Evolutionary conservation across 2,113 vertebrate genomes (phyloP), one percentile per base, ranked within the genome.

Genomic region (Calypte anna): DNA sequence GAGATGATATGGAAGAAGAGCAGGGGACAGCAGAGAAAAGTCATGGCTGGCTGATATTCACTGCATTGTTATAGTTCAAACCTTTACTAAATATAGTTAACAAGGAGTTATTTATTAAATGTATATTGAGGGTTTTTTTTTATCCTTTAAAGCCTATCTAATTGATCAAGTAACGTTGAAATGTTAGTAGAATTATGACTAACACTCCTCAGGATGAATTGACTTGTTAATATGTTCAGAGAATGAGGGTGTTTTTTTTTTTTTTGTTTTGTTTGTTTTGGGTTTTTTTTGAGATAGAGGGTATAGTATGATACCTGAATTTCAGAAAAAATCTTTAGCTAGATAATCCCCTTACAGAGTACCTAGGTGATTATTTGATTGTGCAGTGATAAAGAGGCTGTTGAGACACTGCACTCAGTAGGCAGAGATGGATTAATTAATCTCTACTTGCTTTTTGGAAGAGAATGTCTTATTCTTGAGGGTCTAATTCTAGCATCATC

Each of bases 401-500:
- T 66, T 0, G 3, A 79, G 76, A 88, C 28, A 53, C 38, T 62
- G 50, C 44, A 31, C 13, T 86, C 33, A 43, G 44, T 72, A 84
- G 69, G 33, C 77, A 86, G 62, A 68, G 58, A 89, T 23, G 24
- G 30, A 94, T 84, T 92, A 89, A 92, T 93, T 93, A 76, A 44
- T 89, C 74, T 38, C 83, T 82, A 6, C 23, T 79, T 87, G 58
- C 67, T 73, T 85, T 91, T 94, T 91, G 58, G 67, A 92, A 54
- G 44, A 84, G 48, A 83, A 33, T 62, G 20, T 61, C 66, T 82
- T 91, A 27, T 81, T 94, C 88, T 93, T 86, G 48, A 92, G 64
- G 38, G 31, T 75, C 73, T 94, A 81, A 94, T 94, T 94, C 89
- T 91, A 69, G 67, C 77, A 89, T 57, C 62, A 73, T 93, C 89